Evolutionary conservation across 35 echinoderm and acorn worm genomes (phyloP).

Genomic region (Heliocidaris tuberculata): DNA sequence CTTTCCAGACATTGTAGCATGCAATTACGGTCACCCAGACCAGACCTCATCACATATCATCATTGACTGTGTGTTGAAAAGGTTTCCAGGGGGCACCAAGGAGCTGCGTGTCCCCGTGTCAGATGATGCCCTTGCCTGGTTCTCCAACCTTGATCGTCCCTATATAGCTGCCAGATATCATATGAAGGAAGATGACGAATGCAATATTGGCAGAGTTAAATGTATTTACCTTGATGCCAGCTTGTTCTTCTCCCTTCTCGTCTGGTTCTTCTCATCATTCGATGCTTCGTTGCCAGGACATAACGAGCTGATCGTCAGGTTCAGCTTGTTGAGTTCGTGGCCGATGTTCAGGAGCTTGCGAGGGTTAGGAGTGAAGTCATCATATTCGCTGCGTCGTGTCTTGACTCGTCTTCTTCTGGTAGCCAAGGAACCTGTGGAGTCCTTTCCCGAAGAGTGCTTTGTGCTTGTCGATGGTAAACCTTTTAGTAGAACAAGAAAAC

Average conservation of each 20-base stretch:
- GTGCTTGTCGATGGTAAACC: constrained; percentile 37
- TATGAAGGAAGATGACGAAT: neutral
- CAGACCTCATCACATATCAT: no score
- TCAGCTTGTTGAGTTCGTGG: constrained; percentile 91
- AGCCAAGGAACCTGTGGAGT: neutral
- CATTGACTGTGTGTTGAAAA: no score
- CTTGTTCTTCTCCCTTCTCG: constrained; percentile 95
- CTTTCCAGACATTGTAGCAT: no score
- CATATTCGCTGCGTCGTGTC: constrained; percentile 86
- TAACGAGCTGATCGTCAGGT: constrained; percentile 84
- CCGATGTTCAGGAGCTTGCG: constrained; percentile 82
- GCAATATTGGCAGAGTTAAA: neutral
- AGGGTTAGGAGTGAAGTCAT: constrained; percentile 94
- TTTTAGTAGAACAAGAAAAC: neutral
- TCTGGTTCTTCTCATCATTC: constrained; percentile 66
- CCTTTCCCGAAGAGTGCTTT: neutral
- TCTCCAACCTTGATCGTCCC: no score
- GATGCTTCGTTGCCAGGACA: constrained; percentile 69
- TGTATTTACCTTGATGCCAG: constrained; percentile 84
- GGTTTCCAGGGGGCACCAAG: no score
- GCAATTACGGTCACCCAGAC: no score
- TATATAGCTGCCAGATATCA: neutral
- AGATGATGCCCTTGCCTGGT: no score
- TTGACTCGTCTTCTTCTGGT: constrained; percentile 43
- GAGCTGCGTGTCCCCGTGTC: no score